phyloP scores from a whole-genome alignment of 2,888 invertebrate species.

The Eristalis tenax region DNA sequence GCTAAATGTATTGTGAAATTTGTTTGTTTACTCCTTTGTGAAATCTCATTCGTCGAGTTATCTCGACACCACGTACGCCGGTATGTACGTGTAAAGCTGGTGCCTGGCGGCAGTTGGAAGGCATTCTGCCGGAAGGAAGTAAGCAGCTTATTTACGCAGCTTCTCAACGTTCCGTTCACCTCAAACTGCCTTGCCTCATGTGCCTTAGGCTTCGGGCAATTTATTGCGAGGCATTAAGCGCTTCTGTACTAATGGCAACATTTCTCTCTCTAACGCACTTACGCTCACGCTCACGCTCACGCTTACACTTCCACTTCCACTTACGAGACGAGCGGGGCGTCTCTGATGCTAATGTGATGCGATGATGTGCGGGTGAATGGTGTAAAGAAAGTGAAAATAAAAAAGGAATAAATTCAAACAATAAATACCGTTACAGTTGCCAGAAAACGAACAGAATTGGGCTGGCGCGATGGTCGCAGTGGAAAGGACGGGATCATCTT shows the following conservation, averaged over 20 bases:
- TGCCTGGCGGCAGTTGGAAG: conserved; percentile 21
- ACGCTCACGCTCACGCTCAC: not conserved
- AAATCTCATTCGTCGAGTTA: conserved; percentile 63
- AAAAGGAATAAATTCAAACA: conserved; percentile 14
- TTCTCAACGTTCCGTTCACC: conserved; percentile 57
- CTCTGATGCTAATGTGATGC: conserved; percentile 13
- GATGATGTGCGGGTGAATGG: not conserved
- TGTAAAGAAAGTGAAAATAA: conserved; percentile 3
- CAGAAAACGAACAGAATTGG: not conserved
- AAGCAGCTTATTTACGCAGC: conserved; percentile 71
- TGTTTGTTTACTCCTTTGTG: conserved; percentile 71
- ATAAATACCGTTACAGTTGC: conserved; percentile 28
- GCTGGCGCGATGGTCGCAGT: not conserved
- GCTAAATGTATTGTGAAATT: conserved; percentile 71
- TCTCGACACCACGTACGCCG: conserved; percentile 45
- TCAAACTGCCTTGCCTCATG: conserved; percentile 55
- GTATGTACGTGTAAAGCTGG: not conserved
- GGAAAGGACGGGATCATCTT: conserved; percentile 48
- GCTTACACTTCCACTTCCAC: not conserved
- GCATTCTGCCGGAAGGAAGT: conserved; percentile 65
- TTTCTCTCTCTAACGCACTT: conserved; percentile 49
- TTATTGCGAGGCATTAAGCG: conserved; percentile 66
- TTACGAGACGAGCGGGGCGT: not conserved
- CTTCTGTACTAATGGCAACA: conserved; percentile 64
- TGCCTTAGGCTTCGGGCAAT: conserved; percentile 66